Base-by-base conservation (phyloP, 2,113 vertebrate genomes). In the Salvelinus sp. region DNA sequence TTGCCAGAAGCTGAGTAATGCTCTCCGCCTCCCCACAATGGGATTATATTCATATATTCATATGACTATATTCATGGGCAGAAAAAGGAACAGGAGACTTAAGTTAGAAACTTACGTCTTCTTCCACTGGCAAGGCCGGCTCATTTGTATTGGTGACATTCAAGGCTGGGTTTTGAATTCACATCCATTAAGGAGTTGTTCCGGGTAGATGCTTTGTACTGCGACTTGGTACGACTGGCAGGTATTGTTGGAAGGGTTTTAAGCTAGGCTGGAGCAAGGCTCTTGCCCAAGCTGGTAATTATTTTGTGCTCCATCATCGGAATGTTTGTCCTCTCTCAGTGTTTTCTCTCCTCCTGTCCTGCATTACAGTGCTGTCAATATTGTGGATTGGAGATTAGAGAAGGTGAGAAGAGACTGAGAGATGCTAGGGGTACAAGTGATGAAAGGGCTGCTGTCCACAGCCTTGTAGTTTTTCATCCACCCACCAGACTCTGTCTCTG, bases 1-100 rank as follows among this genome's bases (percentile, higher is more conserved):
- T 62, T 10, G 23, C 54, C 22, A 25, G 79, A 82, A 84, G 79
- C 54, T 83, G 83, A 91, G 74, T 76, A 88, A 90, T 83, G 76
- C 82, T 76, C 72, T 69, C 78, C 81, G 57, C 79, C 48, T 64
- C 81, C 72, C 75, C 73, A 76, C 85, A 86, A 76, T 81, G 69
- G 85, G 77, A 90, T 89, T 75, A 87, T 88, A 90, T 89, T 81
- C 90, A 92, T 90, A 85, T 86, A 89, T 92, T 90, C 85, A 91
- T 90, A 74, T 54, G 66, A 38, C 22, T n/a, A 54, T 54, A 18
- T 54, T 54, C 50, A 62, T 22, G 58, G 81, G 75, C 76, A 62
- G 80, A 82, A 81, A 84, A 82, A 65, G 70, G 25, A 75, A 76
- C 27, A 73, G 77, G 63, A 74, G 78, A 84, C 47, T 85, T 54